Conservation (phyloP, 2,888 invertebrate species). For the Cyaniris semiargus region DNA sequence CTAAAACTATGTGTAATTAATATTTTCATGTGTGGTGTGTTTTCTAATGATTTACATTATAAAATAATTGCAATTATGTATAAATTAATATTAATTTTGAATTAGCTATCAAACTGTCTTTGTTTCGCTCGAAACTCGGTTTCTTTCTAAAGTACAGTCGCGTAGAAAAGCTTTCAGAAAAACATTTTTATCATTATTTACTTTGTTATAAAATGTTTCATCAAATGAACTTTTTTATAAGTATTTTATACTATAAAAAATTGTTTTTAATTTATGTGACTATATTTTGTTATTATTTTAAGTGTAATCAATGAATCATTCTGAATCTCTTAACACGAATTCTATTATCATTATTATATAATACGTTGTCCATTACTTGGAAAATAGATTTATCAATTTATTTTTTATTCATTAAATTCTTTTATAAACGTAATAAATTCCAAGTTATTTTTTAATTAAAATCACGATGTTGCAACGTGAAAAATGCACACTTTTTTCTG, state of each 20-base stretch:
- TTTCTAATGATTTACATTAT: slow-evolving; percentile 12
- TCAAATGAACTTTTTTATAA: neutral
- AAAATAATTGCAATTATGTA: slow-evolving; percentile 12
- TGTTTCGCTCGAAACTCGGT: neutral
- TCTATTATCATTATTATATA: neutral
- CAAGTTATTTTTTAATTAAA: neutral
- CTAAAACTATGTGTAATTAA: neutral
- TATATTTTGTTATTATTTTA: neutral
- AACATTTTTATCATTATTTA: neutral
- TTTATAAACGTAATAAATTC: neutral
- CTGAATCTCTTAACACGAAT: neutral
- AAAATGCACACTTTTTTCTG: neutral
- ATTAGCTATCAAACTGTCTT: neutral
- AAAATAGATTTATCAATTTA: neutral
- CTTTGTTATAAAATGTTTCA: neutral
- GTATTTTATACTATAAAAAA: neutral
- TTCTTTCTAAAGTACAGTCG: neutral
- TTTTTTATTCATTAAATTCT: neutral
- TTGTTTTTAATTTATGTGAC: neutral
- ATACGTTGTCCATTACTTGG: neutral
- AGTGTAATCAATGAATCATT: neutral
- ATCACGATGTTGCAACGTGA: neutral
- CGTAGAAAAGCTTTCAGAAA: neutral
- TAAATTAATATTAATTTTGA: slow-evolving; percentile 10
- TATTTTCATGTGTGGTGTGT: neutral